Evolutionary conservation across 2,113 vertebrate species (phyloP), one percentile per base, ranked within the genome.

Genomic region (Rissa tridactyla): DNA sequence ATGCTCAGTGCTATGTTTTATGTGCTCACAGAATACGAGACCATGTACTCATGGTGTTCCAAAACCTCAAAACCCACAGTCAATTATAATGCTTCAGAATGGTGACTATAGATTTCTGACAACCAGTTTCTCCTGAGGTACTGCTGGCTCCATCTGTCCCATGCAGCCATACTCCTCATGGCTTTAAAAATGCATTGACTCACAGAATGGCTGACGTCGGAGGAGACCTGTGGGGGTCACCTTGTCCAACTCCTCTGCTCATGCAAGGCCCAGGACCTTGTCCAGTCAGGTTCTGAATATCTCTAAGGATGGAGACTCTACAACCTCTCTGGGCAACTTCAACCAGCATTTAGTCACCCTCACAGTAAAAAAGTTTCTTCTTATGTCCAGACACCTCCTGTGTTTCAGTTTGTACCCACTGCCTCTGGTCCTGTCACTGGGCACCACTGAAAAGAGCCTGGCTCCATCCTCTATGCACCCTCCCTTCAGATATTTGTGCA

Each of bases 31-130:
- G 70, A 94, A 82, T 77, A 72, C 0, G 0, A 96, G 54, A 34
- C 75, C 12, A 1, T 75, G 75, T 82, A 87, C 16, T 85, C 6
- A 21, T 6, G 34, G 30, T 18, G 25, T 91, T 96, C 92, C 84
- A 96, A 97, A 96, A 84, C 73, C 90, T 90, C 90, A 96, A 87
- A 94, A 30, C 65, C 65, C 64, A 62, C 73, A 52, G 78, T 76
- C 66, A 88, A 71, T 94, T 62, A 55, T 6, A 77, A 55, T 75
- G 73, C 71, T 97, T 76, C 83, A 83, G 86, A 95, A 92, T 54
- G n/a, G 70, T 86, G 82, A 96, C 82, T 94, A 65, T 91, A 91
- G 80, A 87, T 81, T 78, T 82, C 88, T 96, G 70, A 93, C 80
- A 91, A 89, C 25, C 88, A 84, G 89, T 89, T 96, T 83, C 85